Percentiles rank a stretch among this genome's conserved stretches.
phyloP scores from a whole-genome alignment of 2,113 vertebrate genomes.

The Callopanchax toddi region DNA sequence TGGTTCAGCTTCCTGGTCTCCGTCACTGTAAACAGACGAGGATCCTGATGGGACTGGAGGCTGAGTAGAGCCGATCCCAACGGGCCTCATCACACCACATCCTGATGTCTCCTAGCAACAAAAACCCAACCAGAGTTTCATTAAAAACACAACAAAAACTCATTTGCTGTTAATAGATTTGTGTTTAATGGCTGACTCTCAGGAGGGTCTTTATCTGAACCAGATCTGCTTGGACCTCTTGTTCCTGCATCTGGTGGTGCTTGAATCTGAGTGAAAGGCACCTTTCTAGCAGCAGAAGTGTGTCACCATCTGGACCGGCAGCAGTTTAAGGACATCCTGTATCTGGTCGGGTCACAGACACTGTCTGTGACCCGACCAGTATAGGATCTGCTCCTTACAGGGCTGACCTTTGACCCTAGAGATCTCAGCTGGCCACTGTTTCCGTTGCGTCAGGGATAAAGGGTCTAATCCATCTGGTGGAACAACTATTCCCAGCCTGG shows the following conservation, averaged over 20 bases:
- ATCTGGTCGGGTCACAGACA: neutral
- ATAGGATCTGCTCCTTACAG: neutral
- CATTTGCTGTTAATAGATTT: no score
- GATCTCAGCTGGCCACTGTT: constrained; percentile 24
- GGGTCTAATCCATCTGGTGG: constrained; percentile 64
- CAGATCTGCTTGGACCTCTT: no score
- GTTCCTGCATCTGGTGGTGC: no score
- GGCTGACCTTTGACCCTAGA: constrained; percentile 32
- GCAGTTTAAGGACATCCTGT: neutral
- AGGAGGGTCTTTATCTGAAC: no score
- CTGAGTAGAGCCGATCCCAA: no score
- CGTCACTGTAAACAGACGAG: constrained; percentile 4
- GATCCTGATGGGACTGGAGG: constrained; percentile 10
- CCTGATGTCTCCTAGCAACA: constrained; percentile 33
- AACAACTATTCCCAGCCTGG: constrained; percentile 73
- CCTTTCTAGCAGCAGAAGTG: neutral
- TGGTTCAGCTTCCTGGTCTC: neutral
- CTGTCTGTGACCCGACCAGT: constrained; percentile 25
- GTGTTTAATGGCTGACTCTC: no score
- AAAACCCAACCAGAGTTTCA: neutral
- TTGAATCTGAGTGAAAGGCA: no score
- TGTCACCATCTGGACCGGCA: neutral
- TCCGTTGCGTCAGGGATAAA: constrained; percentile 74
- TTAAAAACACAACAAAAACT: neutral
- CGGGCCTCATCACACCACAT: constrained; percentile 34